phyloP scores from a whole-genome alignment of 2,888 invertebrate genomes.

The Polyommatus iphigenia region DNA sequence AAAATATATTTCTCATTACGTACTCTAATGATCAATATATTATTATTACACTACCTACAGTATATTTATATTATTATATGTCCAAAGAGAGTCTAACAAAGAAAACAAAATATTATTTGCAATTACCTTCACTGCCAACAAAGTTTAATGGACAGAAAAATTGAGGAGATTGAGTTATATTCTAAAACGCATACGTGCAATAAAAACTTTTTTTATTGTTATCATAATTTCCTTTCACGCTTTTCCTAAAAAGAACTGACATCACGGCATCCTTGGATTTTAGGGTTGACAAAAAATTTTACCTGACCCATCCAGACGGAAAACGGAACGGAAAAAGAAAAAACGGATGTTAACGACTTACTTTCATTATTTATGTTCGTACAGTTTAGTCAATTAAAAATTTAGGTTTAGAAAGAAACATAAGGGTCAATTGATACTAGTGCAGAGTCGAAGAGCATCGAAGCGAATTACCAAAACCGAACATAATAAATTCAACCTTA shows the following conservation, averaged over 20 bases:
- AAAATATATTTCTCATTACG: too few relatives aligned
- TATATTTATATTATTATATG: background rate
- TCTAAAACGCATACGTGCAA: background rate
- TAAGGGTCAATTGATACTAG: too few relatives aligned
- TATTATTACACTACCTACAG: background rate
- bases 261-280: background rate
- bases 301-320: too few relatives aligned
- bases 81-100: background rate
- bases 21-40: too few relatives aligned
- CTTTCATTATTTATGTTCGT: too few relatives aligned
- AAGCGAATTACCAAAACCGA: too few relatives aligned
- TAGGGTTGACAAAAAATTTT: background rate
- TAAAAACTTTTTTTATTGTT: slow-evolving; percentile 25
- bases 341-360: background rate
- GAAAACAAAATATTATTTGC: background rate
- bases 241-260: slow-evolving; percentile 7
- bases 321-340: too few relatives aligned
- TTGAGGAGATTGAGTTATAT: background rate
- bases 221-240: background rate
- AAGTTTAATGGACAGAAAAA: slow-evolving; percentile 21
- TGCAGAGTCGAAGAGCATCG: too few relatives aligned
- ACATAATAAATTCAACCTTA: too few relatives aligned
- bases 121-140: background rate
- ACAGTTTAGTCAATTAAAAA: too few relatives aligned
- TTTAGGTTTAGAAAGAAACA: too few relatives aligned